Conservation (phyloP, 2,113 vertebrate genomes). For the Cisticola juncidis region DNA sequence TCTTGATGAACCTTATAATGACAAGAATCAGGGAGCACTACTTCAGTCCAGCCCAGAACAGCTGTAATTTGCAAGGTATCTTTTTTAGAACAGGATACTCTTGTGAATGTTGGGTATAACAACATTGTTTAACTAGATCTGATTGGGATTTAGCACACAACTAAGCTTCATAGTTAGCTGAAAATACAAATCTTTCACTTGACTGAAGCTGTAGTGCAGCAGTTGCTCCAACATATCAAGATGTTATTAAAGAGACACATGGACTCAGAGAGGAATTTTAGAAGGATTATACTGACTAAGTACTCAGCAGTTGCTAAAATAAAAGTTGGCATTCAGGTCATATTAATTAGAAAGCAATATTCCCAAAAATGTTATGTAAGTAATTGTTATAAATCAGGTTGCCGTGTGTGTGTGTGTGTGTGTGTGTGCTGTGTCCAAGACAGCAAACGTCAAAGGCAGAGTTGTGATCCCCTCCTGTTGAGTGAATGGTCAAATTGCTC, state of each 20-base stretch:
- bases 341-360: constrained; percentile 3
- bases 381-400: background rate
- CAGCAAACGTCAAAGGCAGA: background rate
- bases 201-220: constrained; percentile 45
- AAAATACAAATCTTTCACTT: constrained; percentile 33
- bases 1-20: background rate
- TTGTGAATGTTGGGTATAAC: background rate
- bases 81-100: background rate
- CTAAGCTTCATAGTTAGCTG: background rate
- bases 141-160: background rate
- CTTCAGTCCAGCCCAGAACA: background rate
- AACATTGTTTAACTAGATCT: background rate
- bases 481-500: background rate
- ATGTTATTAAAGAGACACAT: constrained; percentile 50
- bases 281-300: constrained; percentile 37
- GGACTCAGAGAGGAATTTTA: background rate
- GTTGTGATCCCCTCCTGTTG: background rate
- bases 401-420: background rate
- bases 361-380: background rate
- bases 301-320: constrained; percentile 1
- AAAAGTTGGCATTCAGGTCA: background rate
- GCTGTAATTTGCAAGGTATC: background rate
- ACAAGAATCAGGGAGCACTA: background rate
- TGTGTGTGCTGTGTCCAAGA: background rate
- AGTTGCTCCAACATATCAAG: constrained; percentile 64